phyloP scores from a whole-genome alignment of 2,797 vertebrate genomes.

The Sebastes itinus region DNA sequence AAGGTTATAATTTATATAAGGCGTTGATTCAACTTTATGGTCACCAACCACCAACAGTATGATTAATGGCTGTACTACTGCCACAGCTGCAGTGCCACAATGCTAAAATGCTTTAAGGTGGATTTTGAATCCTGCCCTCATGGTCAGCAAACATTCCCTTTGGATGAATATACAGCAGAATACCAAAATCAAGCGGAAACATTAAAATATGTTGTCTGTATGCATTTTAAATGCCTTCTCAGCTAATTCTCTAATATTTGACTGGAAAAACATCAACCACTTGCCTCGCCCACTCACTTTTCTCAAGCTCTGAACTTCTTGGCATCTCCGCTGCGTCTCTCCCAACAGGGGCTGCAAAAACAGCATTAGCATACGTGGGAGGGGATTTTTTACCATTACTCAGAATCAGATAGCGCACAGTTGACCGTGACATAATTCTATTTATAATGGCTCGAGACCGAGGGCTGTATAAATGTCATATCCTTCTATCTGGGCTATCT shows the following conservation, averaged over 20 bases:
- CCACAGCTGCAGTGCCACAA: neutral
- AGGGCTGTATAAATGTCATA: conserved; percentile 47
- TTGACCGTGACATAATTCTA: conserved; percentile 75
- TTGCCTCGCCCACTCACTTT: conserved; percentile 53
- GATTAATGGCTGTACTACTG: neutral
- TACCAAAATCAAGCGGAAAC: neutral
- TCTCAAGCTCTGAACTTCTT: conserved; percentile 63
- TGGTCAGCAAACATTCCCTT: neutral
- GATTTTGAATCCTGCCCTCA: neutral
- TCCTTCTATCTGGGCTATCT: conserved; percentile 62
- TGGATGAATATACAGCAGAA: neutral
- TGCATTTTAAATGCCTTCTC: conserved; percentile 34
- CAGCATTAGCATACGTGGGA: conserved; percentile 72
- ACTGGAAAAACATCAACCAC: conserved; percentile 29
- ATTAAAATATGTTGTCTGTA: conserved; percentile 14
- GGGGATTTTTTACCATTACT: conserved; percentile 68
- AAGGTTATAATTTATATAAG: neutral
- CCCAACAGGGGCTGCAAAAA: conserved; percentile 65
- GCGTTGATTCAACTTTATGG: neutral
- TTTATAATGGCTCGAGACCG: conserved; percentile 75
- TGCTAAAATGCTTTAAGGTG: neutral
- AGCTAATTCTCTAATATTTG: conserved; percentile 41
- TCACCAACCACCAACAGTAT: neutral
- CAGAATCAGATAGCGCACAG: conserved; percentile 72
- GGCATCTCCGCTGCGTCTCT: conserved; percentile 54